These are phyloP conservation scores for Lamellibrachia luymesi DNA, from an alignment of 1,140 invertebrate genomes.

Conservation along the genomic window DNA sequence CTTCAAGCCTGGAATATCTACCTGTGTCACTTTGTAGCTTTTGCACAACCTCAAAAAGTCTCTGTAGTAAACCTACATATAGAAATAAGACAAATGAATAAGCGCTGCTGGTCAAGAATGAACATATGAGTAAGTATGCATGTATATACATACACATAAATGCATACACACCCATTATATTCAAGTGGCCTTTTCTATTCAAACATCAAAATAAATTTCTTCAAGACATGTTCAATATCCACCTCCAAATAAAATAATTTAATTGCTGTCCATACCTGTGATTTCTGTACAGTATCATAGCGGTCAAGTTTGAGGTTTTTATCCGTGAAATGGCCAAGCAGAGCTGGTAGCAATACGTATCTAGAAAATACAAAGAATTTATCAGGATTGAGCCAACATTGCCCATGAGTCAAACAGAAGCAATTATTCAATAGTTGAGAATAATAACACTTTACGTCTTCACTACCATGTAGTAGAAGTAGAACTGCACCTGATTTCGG, in stretches of 20 bases:
- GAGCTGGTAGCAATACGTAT: constrained; percentile 46
- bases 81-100: neutral
- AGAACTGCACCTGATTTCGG: constrained; percentile 68
- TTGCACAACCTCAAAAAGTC: constrained; percentile 26
- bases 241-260: no score
- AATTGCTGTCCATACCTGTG: neutral
- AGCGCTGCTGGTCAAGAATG: neutral
- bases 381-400: neutral
- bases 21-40: constrained; percentile 31
- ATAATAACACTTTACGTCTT: neutral
- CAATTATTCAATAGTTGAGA: no score
- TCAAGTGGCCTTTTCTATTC: no score
- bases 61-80: neutral
- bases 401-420: no score
- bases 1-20: constrained; percentile 8
- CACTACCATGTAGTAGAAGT: constrained; percentile 13
- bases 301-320: neutral
- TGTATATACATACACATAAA: neutral
- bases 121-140: neutral
- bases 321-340: constrained; percentile 41
- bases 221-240: no score
- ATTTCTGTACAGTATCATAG: neutral
- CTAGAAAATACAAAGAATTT: constrained; percentile 31
- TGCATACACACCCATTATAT: neutral
- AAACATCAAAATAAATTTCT: no score